Evolutionary conservation across 2,888 invertebrate genomes (phyloP).

Genomic region (Clanis bilineata): DNA sequence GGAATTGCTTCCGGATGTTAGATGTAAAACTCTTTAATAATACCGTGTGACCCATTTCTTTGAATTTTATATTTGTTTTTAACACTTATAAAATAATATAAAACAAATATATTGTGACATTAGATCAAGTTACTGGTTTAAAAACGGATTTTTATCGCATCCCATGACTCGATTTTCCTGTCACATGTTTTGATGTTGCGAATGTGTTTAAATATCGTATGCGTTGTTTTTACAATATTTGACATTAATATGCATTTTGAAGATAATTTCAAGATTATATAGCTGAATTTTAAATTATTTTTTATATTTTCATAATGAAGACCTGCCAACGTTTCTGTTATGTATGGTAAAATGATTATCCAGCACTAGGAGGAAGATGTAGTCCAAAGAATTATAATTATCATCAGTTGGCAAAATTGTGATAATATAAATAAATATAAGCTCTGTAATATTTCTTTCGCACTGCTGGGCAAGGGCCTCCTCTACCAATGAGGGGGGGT

Average conservation of each 20-base stretch:
- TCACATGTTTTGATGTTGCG: slow-evolving; percentile 26
- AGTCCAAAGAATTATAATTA: too few species aligned
- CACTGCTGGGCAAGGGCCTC: too few species aligned
- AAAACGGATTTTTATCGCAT: slow-evolving; percentile 15
- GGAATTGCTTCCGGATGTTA: slow-evolving; percentile 11
- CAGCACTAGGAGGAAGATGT: too few species aligned
- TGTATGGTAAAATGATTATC: too few species aligned
- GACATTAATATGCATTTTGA: not conserved
- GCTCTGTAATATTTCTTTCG: too few species aligned
- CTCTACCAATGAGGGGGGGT: too few species aligned
- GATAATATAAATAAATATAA: too few species aligned
- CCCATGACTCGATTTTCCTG: slow-evolving; percentile 22
- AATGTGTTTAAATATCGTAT: not conserved
- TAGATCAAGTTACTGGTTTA: slow-evolving; percentile 10
- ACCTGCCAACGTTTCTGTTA: too few species aligned
- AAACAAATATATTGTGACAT: slow-evolving; percentile 13
- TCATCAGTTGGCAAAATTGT: too few species aligned
- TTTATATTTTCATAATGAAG: too few species aligned
- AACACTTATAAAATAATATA: slow-evolving; percentile 19
- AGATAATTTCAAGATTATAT: not conserved
- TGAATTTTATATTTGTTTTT: slow-evolving; percentile 18
- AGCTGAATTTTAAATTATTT: too few species aligned
- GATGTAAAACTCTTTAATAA: slow-evolving; percentile 15
- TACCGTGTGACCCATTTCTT: slow-evolving; percentile 15
- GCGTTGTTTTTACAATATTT: not conserved